A percentile compares a stretch with the other conserved stretches of the same genome.
Conservation (phyloP, 2,113 vertebrate species). For the Crotalus horridus region DNA sequence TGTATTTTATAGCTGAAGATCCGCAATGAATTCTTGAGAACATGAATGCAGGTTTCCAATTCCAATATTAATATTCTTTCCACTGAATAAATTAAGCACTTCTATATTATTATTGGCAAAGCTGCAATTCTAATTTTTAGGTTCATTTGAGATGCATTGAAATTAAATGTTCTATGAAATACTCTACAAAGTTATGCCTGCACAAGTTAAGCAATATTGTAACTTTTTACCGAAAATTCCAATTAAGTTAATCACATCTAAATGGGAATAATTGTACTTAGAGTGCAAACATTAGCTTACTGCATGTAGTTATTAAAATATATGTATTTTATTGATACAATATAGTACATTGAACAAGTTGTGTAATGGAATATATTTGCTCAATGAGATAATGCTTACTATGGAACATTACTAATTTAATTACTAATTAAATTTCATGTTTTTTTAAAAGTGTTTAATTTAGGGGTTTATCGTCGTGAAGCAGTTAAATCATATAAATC, state of each 20-base stretch:
- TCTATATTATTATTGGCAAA: background rate
- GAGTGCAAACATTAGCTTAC: background rate
- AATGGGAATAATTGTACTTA: background rate
- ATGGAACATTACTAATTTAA: accelerated
- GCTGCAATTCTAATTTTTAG: background rate
- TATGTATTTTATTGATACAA: background rate
- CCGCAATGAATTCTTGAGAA: background rate
- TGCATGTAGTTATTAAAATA: background rate
- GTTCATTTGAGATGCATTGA: background rate
- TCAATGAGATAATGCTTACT: accelerated
- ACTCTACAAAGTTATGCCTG: background rate
- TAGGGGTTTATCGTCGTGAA: constrained; percentile 93
- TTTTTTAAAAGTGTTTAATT: constrained; percentile 85
- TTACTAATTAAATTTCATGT: accelerated
- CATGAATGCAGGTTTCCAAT: background rate
- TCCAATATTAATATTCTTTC: background rate
- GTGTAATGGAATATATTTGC: background rate
- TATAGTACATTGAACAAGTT: background rate
- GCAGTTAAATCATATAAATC: constrained; percentile 93
- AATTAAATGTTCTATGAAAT: background rate
- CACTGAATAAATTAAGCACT: background rate
- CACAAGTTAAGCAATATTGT: background rate
- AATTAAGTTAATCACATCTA: background rate
- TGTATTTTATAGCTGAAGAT: background rate
- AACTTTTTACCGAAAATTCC: background rate